Evolutionary conservation across 2,888 invertebrate genomes (phyloP).

Genomic region (Elmis aenea): DNA sequence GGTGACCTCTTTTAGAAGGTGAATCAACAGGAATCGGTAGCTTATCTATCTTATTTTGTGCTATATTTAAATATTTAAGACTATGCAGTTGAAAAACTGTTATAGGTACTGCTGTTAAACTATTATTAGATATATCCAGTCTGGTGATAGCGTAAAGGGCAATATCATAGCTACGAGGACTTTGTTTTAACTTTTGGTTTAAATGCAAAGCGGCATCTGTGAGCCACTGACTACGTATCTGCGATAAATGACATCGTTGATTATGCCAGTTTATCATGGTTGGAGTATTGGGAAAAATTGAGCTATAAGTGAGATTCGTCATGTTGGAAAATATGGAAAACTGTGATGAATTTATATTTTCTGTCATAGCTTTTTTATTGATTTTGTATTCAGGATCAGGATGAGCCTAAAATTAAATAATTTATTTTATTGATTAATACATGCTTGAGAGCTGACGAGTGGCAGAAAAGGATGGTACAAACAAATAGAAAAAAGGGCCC

Average conservation of each 20-base stretch:
- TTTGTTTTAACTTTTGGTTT: conserved; percentile 74
- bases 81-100: conserved; percentile 81
- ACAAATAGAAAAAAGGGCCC: too few species aligned
- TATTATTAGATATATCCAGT: conserved; percentile 88
- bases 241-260: conserved; percentile 64
- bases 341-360: conserved; percentile 53
- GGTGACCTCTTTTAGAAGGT: conserved; percentile 33
- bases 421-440: conserved; percentile 3
- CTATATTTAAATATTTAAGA: conserved; percentile 72
- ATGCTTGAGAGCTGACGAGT: too few species aligned
- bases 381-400: conserved; percentile 90
- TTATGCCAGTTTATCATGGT: conserved; percentile 93
- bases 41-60: conserved; percentile 82
- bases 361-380: conserved; percentile 79
- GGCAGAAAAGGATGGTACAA: too few species aligned
- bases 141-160: conserved; percentile 89
- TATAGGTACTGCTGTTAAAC: conserved; percentile 71
- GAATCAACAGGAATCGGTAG: conserved; percentile 53
- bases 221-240: conserved; percentile 76
- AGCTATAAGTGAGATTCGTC: conserved; percentile 66
- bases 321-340: conserved; percentile 51
- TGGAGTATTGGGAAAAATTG: conserved; percentile 76
- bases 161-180: conserved; percentile 59
- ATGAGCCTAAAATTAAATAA: conserved; percentile 56
- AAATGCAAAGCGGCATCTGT: conserved; percentile 77